Evolutionary conservation across 2,113 vertebrate species (phyloP), one percentile per base, ranked within the genome.

Genomic region (Forbesichthys papilliferus): DNA sequence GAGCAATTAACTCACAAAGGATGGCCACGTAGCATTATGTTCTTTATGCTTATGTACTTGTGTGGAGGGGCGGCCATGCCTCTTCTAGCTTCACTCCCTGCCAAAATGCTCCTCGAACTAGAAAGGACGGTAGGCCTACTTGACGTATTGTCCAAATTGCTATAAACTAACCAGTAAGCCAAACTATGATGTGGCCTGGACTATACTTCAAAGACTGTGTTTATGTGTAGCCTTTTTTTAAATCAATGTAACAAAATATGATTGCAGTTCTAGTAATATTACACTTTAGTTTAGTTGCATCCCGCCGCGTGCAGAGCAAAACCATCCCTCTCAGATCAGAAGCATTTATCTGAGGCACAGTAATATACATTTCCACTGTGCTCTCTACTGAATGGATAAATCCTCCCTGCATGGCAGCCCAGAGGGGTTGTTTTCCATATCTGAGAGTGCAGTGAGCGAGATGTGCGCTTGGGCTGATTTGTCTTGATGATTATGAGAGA

Each of bases 401-500:
- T 78, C 75, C 58, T 57, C 9, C 64, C 53, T 5, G 12, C 62
- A 3, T 52, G 11, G 4, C 62, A 61, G 11, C 27, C 68, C 55
- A 11, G 47, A 49, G 54, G 36, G 36, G 14, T 42, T 16, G 46
- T 36, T 74, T 3, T 49, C 11, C 67, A n/a, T 55, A 3, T 47
- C 11, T 36, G 12, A 58, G 34, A 13, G 9, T n/a, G 16, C 34
- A 54, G 47, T 27, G 42, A 46, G 20, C 27, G 27, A 27, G 59
- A 55, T 8, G 55, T 67, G 70, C 66, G 49, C 27, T 59, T 72
- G n/a, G 58, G 48, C 71, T 68, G 81, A 80, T 84, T 69, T 54
- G 74, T 80, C 78, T 77, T 69, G 55, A 68, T 83, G 74, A 84
- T 72, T 72, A 84, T 72, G 79, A 79, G 72, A 69, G 73, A 75